Conservation (phyloP, 2,113 vertebrate species). For the Neolamprologus fasciatus region DNA sequence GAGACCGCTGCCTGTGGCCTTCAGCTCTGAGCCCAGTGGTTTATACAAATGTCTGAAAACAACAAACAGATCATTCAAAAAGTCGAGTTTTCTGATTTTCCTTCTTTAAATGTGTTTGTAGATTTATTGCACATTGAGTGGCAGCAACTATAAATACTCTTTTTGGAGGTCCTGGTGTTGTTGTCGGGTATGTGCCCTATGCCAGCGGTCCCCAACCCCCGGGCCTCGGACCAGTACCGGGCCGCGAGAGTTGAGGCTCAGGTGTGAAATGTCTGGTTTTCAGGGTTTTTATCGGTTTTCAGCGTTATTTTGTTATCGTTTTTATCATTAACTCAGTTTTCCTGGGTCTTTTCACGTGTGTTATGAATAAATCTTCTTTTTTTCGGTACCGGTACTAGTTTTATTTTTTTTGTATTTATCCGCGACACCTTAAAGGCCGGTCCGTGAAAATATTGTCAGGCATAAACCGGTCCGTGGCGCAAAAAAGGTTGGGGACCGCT, state of each 20-base stretch:
- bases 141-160: not conserved
- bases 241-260: fast-evolving
- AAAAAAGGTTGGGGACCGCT: no score
- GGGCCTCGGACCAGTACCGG: fast-evolving
- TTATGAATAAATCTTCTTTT: no score
- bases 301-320: no score
- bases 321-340: fast-evolving
- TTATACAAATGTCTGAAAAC: not conserved
- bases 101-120: not conserved
- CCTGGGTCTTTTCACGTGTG: no score
- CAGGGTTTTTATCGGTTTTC: no score
- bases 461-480: fast-evolving
- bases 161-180: not conserved
- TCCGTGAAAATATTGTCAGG: fast-evolving
- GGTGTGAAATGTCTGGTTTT: fast-evolving
- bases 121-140: not conserved
- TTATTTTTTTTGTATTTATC: no score
- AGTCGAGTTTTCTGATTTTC: not conserved
- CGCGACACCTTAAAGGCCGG: no score
- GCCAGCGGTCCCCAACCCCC: no score
- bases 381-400: fast-evolving
- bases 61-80: no score
- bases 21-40: not conserved
- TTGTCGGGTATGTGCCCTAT: not conserved
- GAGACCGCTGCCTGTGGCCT: not conserved